phyloP scores from a whole-genome alignment of 2,797 vertebrate species.

The Cuculus canorus region DNA sequence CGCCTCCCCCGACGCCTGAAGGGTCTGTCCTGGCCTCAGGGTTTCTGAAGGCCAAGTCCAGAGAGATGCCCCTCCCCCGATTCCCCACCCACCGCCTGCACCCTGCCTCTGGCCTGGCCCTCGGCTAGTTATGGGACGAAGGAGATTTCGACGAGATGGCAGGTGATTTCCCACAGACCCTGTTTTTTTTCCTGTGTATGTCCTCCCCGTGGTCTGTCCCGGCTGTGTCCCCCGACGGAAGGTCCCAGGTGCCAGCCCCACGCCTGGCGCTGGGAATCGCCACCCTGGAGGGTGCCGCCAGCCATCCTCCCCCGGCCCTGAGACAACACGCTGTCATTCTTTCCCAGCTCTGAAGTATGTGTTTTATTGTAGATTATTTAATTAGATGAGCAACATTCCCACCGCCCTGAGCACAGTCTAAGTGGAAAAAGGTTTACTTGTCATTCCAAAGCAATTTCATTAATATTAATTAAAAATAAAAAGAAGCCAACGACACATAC shows the following conservation, averaged over 20 bases:
- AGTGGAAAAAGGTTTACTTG: conserved; percentile 48
- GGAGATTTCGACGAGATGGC: not conserved
- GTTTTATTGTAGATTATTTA: conserved; percentile 49
- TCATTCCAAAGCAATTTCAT: not conserved
- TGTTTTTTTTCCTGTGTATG: not conserved
- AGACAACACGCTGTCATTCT: not conserved
- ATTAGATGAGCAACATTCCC: conserved; percentile 36
- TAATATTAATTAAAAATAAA: not conserved
- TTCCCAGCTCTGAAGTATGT: conserved; percentile 33
- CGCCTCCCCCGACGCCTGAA: not conserved
- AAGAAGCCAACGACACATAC: not conserved
- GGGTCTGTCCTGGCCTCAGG: not conserved
- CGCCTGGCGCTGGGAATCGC: not conserved
- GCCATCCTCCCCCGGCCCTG: not conserved
- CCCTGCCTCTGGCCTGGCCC: not conserved
- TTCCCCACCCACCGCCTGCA: not conserved
- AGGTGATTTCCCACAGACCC: not conserved
- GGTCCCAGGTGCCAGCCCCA: not conserved
- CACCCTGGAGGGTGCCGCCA: not conserved
- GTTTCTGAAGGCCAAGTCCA: not conserved
- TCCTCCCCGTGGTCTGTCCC: not conserved
- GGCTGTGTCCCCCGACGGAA: not conserved
- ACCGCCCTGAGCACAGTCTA: conserved; percentile 16
- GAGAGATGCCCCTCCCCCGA: not conserved
- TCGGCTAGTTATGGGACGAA: not conserved